Conservation (phyloP, 2,113 vertebrate genomes). For the Mesocricetus auratus region DNA sequence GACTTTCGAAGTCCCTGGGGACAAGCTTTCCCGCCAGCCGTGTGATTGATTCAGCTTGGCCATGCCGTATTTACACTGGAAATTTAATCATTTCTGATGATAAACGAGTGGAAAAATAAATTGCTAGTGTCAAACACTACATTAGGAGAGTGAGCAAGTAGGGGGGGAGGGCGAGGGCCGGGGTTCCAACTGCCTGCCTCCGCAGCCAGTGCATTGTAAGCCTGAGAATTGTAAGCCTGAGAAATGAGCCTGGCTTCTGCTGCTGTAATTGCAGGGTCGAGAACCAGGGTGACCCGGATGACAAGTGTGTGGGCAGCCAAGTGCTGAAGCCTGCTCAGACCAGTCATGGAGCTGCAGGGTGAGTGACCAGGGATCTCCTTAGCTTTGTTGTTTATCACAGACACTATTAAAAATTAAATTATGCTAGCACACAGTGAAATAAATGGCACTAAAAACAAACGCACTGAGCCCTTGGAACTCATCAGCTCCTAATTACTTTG, state of each 20-base stretch:
- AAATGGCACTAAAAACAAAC: conserved; percentile 16
- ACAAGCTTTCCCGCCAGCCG: neutral
- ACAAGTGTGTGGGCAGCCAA: accelerated
- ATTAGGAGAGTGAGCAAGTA: conserved; percentile 2
- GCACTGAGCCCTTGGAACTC: neutral
- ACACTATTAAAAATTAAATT: conserved; percentile 49
- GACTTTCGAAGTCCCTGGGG: neutral
- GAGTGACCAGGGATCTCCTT: neutral
- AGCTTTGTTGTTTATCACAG: conserved; percentile 6
- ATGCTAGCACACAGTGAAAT: neutral
- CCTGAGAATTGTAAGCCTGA: neutral
- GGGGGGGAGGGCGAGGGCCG: accelerated
- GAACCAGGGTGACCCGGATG: neutral
- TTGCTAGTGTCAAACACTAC: conserved; percentile 47
- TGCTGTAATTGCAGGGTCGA: neutral
- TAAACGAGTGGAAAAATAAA: conserved; percentile 69
- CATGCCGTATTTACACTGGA: conserved; percentile 51
- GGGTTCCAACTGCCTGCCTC: neutral
- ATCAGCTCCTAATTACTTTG: conserved; percentile 50
- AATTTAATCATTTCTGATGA: conserved; percentile 69
- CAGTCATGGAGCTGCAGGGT: neutral
- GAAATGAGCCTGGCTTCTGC: neutral
- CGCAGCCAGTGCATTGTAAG: neutral
- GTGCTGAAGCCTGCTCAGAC: accelerated
- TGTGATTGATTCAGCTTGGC: conserved; percentile 51